A percentile compares a stretch with the other conserved stretches of the same genome.
phyloP scores from a whole-genome alignment of 2,113 vertebrate genomes.

The Apeltes quadracus region DNA sequence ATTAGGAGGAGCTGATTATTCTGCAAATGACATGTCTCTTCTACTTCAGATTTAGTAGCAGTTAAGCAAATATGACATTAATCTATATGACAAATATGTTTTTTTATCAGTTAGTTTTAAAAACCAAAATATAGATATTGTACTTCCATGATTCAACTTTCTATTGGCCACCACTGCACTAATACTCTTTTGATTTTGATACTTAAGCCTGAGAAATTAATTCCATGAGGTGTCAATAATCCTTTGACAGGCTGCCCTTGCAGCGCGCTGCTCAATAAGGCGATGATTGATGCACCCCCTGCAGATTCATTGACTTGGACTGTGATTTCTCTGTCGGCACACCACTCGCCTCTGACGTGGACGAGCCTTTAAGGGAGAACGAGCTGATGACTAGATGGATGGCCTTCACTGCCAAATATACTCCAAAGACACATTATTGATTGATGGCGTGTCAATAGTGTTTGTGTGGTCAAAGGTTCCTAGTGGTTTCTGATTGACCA shows the following conservation, averaged over 20 bases:
- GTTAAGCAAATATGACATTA: too few species aligned
- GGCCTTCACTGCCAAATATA: constrained; percentile 37
- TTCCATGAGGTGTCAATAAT: constrained; percentile 41
- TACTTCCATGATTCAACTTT: not conserved
- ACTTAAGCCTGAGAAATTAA: constrained; percentile 32
- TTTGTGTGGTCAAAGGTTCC: constrained; percentile 23
- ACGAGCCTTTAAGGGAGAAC: constrained; percentile 34
- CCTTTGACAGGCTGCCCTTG: constrained; percentile 42
- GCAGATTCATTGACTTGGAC: constrained; percentile 50
- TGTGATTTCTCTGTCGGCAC: constrained; percentile 42
- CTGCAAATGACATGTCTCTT: not conserved
- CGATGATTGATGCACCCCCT: constrained; percentile 62
- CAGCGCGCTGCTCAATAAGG: constrained; percentile 48
- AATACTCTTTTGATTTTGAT: constrained; percentile 15
- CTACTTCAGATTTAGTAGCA: not conserved
- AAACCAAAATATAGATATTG: not conserved
- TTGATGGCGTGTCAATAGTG: constrained; percentile 18
- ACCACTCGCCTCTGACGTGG: constrained; percentile 18
- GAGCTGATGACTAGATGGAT: constrained; percentile 47
- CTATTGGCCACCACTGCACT: constrained; percentile 1
- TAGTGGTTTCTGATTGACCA: constrained; percentile 45
- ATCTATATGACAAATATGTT: not conserved
- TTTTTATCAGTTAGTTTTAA: not conserved
- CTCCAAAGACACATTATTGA: constrained; percentile 51
- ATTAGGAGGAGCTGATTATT: not conserved